phyloP scores from a whole-genome alignment of 2,113 vertebrate genomes.

The Syrmaticus mikado region DNA sequence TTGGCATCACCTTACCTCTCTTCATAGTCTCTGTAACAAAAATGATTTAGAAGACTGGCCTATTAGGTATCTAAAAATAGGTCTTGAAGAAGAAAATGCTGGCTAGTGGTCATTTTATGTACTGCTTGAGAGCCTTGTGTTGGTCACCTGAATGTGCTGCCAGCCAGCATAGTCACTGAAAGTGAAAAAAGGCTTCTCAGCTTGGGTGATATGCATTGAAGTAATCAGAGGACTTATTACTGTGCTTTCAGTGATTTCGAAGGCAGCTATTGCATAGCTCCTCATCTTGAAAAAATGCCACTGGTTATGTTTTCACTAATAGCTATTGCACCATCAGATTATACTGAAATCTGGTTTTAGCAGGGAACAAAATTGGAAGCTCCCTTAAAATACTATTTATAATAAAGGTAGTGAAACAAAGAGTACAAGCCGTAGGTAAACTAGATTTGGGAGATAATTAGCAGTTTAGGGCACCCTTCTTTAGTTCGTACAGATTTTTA shows the following conservation, averaged over 20 bases:
- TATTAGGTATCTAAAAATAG: background rate
- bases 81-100: background rate
- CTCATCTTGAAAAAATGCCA: background rate
- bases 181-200: background rate
- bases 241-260: background rate
- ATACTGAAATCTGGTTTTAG: background rate
- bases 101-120: background rate
- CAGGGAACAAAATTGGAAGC: background rate
- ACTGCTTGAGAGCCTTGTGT: background rate
- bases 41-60: background rate
- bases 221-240: background rate
- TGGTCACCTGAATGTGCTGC: background rate
- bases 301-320: background rate
- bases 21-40: background rate
- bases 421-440: constrained; percentile 16
- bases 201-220: no score
- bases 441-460: constrained; percentile 36
- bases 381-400: background rate
- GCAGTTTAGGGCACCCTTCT: background rate
- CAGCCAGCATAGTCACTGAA: background rate
- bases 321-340: background rate
- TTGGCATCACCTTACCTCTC: background rate
- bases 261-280: background rate
- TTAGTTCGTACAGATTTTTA: constrained; percentile 16
- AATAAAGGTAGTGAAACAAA: constrained; percentile 24